Evolutionary conservation across 2,113 vertebrate species (phyloP).

Genomic region (Phrynosoma blainvillii): DNA sequence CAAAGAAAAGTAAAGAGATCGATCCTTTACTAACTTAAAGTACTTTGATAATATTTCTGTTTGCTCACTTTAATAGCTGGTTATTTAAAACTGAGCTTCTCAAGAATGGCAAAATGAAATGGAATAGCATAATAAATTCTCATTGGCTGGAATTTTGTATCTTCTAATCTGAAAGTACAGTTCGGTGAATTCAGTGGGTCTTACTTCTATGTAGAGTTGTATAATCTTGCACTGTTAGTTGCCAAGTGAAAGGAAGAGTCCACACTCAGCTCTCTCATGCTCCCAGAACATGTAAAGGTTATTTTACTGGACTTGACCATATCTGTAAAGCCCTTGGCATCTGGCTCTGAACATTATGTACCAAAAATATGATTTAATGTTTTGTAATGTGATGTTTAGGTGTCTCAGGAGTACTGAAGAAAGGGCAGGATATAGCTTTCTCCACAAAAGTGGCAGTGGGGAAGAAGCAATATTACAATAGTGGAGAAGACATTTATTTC

Average conservation of each 20-base stretch:
- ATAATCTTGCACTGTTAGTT: neutral
- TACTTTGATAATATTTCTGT: neutral
- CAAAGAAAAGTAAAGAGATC: neutral
- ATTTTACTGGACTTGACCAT: no score
- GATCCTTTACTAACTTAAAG: neutral
- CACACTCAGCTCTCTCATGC: neutral
- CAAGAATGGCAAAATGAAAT: constrained; percentile 18
- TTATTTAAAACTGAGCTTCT: neutral
- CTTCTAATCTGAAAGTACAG: no score
- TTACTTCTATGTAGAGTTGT: no score
- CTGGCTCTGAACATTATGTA: neutral
- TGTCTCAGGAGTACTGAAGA: neutral
- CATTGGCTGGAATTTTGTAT: neutral
- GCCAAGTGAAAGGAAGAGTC: neutral
- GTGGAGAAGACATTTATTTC: no score
- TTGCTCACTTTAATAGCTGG: constrained; percentile 14
- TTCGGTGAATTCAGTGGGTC: no score
- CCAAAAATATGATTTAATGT: neutral
- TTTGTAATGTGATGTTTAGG: neutral
- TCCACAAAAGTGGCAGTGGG: neutral
- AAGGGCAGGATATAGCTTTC: neutral
- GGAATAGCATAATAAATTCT: constrained; percentile 5
- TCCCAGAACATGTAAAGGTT: neutral
- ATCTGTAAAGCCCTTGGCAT: neutral
- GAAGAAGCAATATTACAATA: neutral